Evolutionary conservation across 2,113 vertebrate genomes (phyloP).

Genomic region (Corythoichthys intestinalis): DNA sequence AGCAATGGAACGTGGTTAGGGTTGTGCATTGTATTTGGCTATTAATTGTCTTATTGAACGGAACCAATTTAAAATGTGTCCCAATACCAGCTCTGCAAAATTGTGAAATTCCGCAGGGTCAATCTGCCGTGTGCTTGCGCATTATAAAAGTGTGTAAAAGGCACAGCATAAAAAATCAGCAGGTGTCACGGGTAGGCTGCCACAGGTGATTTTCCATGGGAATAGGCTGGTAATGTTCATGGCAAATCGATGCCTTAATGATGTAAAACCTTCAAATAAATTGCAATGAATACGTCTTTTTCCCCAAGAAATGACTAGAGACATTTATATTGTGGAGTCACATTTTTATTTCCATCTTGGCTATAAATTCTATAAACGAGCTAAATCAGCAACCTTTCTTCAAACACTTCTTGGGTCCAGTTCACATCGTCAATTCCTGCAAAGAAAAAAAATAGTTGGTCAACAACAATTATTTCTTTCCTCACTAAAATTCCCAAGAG

Average conservation of each 20-base stretch:
- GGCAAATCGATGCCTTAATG: not conserved
- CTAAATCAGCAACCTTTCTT: slow-evolving; percentile 79
- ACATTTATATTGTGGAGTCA: slow-evolving; percentile 82
- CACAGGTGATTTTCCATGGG: too few species aligned
- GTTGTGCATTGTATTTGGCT: too few species aligned
- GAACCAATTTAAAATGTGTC: too few species aligned
- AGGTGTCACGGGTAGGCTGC: too few species aligned
- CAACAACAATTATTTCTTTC: not conserved
- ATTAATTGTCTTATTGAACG: too few species aligned
- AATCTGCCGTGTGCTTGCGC: too few species aligned
- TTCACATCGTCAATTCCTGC: slow-evolving; percentile 97
- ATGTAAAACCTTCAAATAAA: not conserved
- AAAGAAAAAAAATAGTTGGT: slow-evolving; percentile 30
- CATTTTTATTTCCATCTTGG: slow-evolving; percentile 86
- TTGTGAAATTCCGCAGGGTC: too few species aligned
- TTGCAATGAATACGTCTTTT: not conserved
- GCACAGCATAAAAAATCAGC: too few species aligned
- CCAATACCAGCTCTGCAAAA: too few species aligned
- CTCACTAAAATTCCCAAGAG: not conserved
- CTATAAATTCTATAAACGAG: slow-evolving; percentile 99
- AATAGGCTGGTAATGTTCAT: not conserved
- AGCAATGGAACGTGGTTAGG: too few species aligned
- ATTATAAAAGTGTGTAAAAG: too few species aligned
- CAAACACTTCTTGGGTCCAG: slow-evolving; percentile 58
- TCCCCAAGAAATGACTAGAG: slow-evolving; percentile 5